Evolutionary conservation across 1,140 invertebrate genomes (phyloP).

Genomic region (Drosophila nebulosa): DNA sequence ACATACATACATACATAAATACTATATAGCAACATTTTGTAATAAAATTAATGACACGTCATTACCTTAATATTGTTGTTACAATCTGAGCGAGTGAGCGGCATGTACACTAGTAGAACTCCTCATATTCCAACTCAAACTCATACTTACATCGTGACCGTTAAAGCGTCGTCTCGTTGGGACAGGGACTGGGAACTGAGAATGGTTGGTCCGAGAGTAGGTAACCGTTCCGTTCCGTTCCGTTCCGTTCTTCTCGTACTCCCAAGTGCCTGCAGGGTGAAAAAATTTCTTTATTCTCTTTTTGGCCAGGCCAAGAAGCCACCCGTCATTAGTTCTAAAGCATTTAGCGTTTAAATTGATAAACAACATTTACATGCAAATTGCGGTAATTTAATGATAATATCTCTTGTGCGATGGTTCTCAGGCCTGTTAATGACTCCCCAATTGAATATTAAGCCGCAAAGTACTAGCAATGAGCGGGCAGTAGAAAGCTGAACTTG

Average conservation of each 20-base stretch:
- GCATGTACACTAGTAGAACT: constrained; percentile 36
- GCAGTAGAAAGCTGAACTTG: constrained; percentile 3
- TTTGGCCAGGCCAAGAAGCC: constrained; percentile 34
- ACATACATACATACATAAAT: neutral
- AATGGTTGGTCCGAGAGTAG: constrained; percentile 6
- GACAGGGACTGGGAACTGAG: neutral
- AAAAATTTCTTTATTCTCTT: constrained; percentile 73
- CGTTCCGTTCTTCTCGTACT: neutral
- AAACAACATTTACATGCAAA: constrained; percentile 80
- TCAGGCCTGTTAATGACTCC: constrained; percentile 66
- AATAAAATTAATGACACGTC: constrained; percentile 81
- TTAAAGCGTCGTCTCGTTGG: neutral
- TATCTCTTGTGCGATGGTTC: constrained; percentile 56
- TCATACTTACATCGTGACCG: constrained; percentile 23
- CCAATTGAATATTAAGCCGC: constrained; percentile 61
- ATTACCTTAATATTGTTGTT: constrained; percentile 81
- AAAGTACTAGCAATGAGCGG: neutral
- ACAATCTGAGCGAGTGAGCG: constrained; percentile 61
- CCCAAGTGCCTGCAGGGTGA: constrained; percentile 60
- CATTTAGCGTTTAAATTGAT: constrained; percentile 79
- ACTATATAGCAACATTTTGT: constrained; percentile 49
- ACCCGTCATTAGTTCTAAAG: constrained; percentile 75
- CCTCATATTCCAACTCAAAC: constrained; percentile 26
- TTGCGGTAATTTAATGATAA: constrained; percentile 76
- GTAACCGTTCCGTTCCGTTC: too few relatives aligned